phyloP scores from a whole-genome alignment of 2,797 vertebrate species.

The Spea hammondii region DNA sequence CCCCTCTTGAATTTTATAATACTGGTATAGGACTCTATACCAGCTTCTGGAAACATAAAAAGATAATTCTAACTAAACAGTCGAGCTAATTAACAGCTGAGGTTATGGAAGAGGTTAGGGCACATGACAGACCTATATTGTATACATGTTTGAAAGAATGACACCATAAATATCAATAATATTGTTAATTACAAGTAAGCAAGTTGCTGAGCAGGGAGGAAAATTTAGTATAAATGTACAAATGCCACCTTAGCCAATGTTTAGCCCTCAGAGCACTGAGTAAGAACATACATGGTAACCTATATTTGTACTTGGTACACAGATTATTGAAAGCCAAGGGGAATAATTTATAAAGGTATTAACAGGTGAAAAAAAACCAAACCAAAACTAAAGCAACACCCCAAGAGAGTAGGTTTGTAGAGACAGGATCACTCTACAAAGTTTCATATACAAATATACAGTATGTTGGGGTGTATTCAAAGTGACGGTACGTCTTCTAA shows the following conservation, averaged over 20 bases:
- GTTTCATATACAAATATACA: no score
- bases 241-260: background rate
- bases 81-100: constrained; percentile 6
- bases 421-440: no score
- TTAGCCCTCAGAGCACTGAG: background rate
- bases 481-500: no score
- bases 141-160: constrained; percentile 14
- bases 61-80: constrained; percentile 8
- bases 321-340: background rate
- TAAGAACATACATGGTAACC: background rate
- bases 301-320: background rate
- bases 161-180: constrained; percentile 24
- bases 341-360: no score
- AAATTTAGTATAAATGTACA: background rate
- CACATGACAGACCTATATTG: background rate
- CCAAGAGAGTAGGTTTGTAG: no score
- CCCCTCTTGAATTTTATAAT: constrained; percentile 43
- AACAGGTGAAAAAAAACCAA: no score
- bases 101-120: constrained; percentile 8
- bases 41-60: constrained; percentile 12
- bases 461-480: no score
- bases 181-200: constrained; percentile 10
- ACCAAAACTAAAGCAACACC: no score
- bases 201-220: constrained; percentile 10
- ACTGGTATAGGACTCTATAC: constrained; percentile 19